phyloP scores from a whole-genome alignment of 2,797 vertebrate species.

The Cephalopachus bancanus region DNA sequence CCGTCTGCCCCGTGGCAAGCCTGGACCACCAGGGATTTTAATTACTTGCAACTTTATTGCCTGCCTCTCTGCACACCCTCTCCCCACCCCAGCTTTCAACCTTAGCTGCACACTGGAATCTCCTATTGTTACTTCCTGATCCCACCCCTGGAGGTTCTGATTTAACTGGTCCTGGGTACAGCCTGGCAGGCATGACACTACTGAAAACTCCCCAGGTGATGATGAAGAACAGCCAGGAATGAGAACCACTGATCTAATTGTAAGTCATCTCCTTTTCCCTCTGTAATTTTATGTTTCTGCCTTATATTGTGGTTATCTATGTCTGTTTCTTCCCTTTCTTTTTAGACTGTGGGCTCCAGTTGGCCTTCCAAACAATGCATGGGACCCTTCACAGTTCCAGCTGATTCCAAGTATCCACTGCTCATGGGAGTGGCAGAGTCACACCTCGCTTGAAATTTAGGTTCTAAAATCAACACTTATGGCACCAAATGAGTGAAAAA shows the following conservation, averaged over 20 bases:
- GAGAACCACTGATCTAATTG: background rate
- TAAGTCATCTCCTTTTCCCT: background rate
- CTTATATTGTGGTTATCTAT: background rate
- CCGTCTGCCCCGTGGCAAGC: background rate
- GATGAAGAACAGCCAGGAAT: background rate
- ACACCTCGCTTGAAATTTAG: background rate
- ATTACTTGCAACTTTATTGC: background rate
- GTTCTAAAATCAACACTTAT: background rate
- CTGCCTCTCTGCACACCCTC: background rate
- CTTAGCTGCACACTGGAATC: background rate
- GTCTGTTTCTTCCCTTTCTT: conserved; percentile 20
- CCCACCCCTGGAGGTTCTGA: background rate
- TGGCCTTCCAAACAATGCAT: background rate
- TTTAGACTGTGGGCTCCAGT: conserved; percentile 17
- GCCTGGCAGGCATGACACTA: background rate
- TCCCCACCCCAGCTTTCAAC: background rate
- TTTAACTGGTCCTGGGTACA: background rate
- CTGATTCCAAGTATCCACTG: background rate
- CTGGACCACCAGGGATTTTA: background rate
- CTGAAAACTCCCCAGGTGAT: background rate
- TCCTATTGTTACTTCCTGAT: background rate
- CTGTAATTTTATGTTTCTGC: background rate
- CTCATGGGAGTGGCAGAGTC: background rate
- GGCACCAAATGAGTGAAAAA: conserved; percentile 24
- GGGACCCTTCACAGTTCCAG: background rate